Percentiles rank a stretch among this genome's conserved stretches.
phyloP scores from a whole-genome alignment of 2,113 vertebrate species.

The Melierax canorus region DNA sequence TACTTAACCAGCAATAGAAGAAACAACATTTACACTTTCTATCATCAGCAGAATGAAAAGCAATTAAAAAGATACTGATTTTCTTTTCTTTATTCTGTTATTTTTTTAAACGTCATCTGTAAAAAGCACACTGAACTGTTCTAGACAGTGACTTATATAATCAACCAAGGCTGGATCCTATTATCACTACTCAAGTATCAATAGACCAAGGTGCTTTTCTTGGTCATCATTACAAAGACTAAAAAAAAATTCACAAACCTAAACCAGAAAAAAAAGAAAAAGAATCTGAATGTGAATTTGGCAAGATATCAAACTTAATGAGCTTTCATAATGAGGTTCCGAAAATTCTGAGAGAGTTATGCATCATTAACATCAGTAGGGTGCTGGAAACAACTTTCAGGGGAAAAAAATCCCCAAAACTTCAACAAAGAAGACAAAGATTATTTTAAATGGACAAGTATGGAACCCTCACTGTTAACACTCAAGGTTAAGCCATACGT shows the following conservation, averaged over 20 bases:
- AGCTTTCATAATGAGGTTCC: neutral
- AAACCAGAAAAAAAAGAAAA: neutral
- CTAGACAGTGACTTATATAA: neutral
- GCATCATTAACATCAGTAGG: neutral
- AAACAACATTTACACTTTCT: neutral
- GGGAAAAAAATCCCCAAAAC: accelerated
- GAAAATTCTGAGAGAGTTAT: neutral
- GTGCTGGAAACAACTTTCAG: neutral
- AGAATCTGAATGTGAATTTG: neutral
- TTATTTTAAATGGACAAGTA: neutral
- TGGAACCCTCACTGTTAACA: neutral
- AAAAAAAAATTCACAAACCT: neutral
- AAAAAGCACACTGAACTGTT: neutral
- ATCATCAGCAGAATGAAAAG: neutral
- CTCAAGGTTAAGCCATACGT: neutral
- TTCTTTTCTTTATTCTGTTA: neutral
- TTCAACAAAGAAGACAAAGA: neutral
- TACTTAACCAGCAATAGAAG: neutral
- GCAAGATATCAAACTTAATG: neutral
- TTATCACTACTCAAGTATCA: neutral
- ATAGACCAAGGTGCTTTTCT: neutral
- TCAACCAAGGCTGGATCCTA: neutral
- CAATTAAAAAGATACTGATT: neutral
- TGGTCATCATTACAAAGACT: neutral
- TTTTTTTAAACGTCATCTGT: neutral